Percentiles rank a stretch among this genome's conserved stretches.
Conservation (phyloP, 2,797 vertebrate species). For the Tarsius wallacei region DNA sequence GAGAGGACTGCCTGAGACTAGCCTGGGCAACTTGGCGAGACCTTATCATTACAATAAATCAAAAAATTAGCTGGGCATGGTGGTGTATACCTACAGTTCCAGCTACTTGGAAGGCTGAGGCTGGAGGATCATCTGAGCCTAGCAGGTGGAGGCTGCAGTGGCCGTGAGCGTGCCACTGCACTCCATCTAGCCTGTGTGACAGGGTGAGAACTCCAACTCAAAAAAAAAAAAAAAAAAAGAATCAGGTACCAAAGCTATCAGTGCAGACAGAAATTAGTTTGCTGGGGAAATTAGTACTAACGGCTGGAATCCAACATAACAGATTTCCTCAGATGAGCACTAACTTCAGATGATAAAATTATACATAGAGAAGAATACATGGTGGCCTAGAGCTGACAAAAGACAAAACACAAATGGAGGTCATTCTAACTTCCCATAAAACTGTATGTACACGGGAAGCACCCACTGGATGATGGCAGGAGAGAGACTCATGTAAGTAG, state of each 20-base stretch:
- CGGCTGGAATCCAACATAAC: neutral
- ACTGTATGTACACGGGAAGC: neutral
- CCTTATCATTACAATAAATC: no score
- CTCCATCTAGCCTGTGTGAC: no score
- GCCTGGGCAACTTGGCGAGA: no score
- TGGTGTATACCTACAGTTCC: no score
- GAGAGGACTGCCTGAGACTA: no score
- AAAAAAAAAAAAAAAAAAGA: neutral
- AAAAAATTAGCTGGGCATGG: no score
- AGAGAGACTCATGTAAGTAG: neutral
- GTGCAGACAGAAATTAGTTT: neutral
- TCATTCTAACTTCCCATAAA: conserved; percentile 2
- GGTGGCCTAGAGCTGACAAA: neutral
- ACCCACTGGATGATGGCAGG: neutral
- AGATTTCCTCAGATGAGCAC: neutral
- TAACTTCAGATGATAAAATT: conserved; percentile 28
- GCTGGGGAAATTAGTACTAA: conserved; percentile 11
- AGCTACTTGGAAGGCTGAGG: no score
- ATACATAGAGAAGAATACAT: neutral
- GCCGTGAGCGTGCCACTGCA: no score
- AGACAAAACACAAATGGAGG: conserved; percentile 15
- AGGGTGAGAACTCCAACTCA: no score
- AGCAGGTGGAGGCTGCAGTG: no score
- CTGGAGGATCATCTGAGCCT: no score
- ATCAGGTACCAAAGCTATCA: neutral